Conservation (phyloP, 2,888 invertebrate species). For the Schrankia costaestrigalis region DNA sequence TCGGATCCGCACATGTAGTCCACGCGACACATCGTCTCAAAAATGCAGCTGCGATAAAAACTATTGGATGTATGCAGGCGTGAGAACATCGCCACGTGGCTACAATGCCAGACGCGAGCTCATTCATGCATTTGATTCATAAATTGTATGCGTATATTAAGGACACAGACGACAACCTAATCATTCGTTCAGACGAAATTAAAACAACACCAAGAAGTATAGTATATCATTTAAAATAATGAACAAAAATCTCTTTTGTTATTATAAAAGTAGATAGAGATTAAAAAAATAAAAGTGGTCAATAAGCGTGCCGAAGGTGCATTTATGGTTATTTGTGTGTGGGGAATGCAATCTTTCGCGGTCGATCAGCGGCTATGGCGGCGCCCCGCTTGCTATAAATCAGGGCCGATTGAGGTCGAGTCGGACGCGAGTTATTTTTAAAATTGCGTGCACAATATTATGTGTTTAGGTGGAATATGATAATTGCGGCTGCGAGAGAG, state of each 20-base stretch:
- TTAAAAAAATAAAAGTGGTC: slow-evolving; percentile 6
- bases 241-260: neutral
- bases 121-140: slow-evolving; percentile 80
- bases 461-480: slow-evolving; percentile 80
- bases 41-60: slow-evolving; percentile 68
- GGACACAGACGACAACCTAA: slow-evolving; percentile 38
- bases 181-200: too few species aligned
- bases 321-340: slow-evolving; percentile 48
- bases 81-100: slow-evolving; percentile 77
- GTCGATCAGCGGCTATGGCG: slow-evolving; percentile 39
- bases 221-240: too few species aligned
- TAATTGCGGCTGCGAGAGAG: slow-evolving; percentile 71
- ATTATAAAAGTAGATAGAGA: slow-evolving; percentile 3
- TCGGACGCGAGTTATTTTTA: slow-evolving; percentile 76
- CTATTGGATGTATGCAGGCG: slow-evolving; percentile 56
- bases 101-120: slow-evolving; percentile 45
- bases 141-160: slow-evolving; percentile 54
- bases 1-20: slow-evolving; percentile 64
- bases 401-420: slow-evolving; percentile 70
- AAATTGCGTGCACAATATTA: slow-evolving; percentile 80
- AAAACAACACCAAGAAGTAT: too few species aligned
- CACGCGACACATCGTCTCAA: slow-evolving; percentile 66
- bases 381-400: slow-evolving; percentile 64
- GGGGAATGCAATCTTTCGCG: slow-evolving; percentile 50
- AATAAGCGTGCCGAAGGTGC: slow-evolving; percentile 27